Percentiles rank a stretch among this genome's conserved stretches.
Evolutionary conservation across 2,888 invertebrate species (phyloP).

Genomic region (Atrina japonica): DNA sequence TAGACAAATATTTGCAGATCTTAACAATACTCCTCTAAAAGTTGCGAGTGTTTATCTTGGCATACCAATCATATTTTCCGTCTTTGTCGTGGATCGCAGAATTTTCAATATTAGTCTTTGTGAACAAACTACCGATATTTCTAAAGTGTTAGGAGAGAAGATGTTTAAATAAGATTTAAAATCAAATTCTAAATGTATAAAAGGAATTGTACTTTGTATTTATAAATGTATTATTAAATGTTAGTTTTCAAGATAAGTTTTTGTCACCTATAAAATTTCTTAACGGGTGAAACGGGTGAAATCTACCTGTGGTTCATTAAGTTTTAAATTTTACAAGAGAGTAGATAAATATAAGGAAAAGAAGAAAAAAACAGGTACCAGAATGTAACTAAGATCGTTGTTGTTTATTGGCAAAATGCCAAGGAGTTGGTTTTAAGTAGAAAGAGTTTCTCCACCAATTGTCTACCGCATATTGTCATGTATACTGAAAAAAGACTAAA

Average conservation of each 20-base stretch:
- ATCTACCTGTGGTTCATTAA: background rate
- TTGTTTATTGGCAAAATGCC: background rate
- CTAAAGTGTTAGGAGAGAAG: too few relatives aligned
- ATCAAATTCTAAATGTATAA: background rate
- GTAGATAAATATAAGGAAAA: background rate
- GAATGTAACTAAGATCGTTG: too few relatives aligned
- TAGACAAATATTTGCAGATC: background rate
- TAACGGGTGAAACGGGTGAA: background rate
- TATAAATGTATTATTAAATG: background rate
- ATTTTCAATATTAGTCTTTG: conserved; percentile 1
- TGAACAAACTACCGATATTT: too few relatives aligned
- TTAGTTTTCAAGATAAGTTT: background rate
- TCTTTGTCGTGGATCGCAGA: background rate
- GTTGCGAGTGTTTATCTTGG: conserved; percentile 22
- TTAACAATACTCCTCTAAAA: background rate
- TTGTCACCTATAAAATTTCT: background rate
- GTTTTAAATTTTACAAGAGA: background rate
- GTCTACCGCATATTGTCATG: too few relatives aligned
- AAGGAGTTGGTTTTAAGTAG: too few relatives aligned
- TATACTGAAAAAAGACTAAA: too few relatives aligned
- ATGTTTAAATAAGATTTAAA: too few relatives aligned
- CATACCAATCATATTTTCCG: conserved; percentile 23
- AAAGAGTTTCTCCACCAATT: too few relatives aligned
- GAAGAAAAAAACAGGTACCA: background rate
- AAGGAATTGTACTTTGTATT: background rate